Evolutionary conservation across 2,797 vertebrate species (phyloP), one percentile per base, ranked within the genome.

Genomic region (Gallinago nigripennis): DNA sequence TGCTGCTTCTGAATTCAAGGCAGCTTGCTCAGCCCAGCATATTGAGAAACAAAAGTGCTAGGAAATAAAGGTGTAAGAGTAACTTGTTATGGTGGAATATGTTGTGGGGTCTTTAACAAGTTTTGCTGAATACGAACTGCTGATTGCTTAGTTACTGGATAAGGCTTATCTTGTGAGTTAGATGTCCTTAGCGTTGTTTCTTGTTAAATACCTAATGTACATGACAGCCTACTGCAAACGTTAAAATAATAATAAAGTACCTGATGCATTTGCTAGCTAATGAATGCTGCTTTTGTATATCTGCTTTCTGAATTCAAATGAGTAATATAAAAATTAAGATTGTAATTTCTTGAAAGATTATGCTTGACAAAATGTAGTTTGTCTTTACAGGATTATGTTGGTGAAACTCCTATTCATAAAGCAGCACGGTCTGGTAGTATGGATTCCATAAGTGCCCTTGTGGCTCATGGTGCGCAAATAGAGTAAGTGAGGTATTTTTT

Each of bases 331-430:
- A 71, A 63, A 35, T 41, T 41, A 35, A 19, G 20, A 37, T 39
- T 65, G 39, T 81, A 7, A 33, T 41, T 76, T 86, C 70, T 72
- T 11, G 11, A 41, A 86, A 77, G n/a, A 83, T 70, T 73, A 76
- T 94, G 88, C 91, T 94, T 95, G 91, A 97, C 94, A 94, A 96
- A 96, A 95, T 94, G 58, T 86, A 92, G 94, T 94, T 82, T 97
- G 60, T 96, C 94, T 93, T 97, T 98, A 33, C 97, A 99, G 99
- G 99, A 99, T 97, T 99, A 99, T 97, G 98, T 99, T 90, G 99
- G 99, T 60, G 99, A 99, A 98, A 98, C 99, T 94, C 98, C 99
- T 82, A 98, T 99, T 96, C 99, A 99, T 97, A 99, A 99, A 98
- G 99, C 99, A 23, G 99, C 99, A 96, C 98, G 99, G 28, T 99